Conservation (phyloP, 2,888 invertebrate genomes). For the Ernsta delagoae region DNA sequence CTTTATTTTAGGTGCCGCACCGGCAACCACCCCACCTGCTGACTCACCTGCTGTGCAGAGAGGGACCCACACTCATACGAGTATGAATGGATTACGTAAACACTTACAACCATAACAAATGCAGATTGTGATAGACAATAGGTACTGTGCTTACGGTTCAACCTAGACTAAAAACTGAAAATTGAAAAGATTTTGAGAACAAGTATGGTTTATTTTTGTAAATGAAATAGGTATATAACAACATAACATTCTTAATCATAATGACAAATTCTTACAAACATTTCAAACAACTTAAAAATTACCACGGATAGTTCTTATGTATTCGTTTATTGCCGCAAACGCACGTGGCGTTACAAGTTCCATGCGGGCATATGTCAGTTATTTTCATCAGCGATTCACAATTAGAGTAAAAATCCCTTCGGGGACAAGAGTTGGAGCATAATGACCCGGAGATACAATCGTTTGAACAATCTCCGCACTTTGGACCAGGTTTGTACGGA, state of each 20-base stretch:
- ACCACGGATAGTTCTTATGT: conserved; percentile 57
- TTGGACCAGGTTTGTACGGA: conserved; percentile 88
- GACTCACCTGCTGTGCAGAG: conserved; percentile 72
- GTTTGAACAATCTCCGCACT: conserved; percentile 87
- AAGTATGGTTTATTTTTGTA: no score
- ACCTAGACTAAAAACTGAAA: no score
- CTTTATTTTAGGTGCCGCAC: conserved; percentile 67
- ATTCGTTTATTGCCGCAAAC: conserved; percentile 84
- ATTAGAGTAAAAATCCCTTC: conserved; percentile 89
- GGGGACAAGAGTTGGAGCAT: conserved; percentile 90
- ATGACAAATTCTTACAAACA: background rate
- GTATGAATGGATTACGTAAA: conserved; percentile 35
- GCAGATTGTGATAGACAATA: conserved; percentile 22
- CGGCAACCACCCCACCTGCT: conserved; percentile 77
- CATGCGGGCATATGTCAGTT: conserved; percentile 71
- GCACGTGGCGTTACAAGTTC: conserved; percentile 90
- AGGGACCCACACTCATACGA: conserved; percentile 22
- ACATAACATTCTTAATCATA: no score
- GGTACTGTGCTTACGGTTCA: no score
- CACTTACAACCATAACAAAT: conserved; percentile 12
- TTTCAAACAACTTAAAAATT: conserved; percentile 9
- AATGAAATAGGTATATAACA: no score
- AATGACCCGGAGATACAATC: conserved; percentile 87
- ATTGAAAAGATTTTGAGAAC: no score
- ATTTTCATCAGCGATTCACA: conserved; percentile 86